A percentile compares a stretch with the other conserved stretches of the same genome.
These are phyloP conservation scores for Chaetodon auriga DNA, from an alignment of 2,113 vertebrate genomes.

Conservation along the genomic window DNA sequence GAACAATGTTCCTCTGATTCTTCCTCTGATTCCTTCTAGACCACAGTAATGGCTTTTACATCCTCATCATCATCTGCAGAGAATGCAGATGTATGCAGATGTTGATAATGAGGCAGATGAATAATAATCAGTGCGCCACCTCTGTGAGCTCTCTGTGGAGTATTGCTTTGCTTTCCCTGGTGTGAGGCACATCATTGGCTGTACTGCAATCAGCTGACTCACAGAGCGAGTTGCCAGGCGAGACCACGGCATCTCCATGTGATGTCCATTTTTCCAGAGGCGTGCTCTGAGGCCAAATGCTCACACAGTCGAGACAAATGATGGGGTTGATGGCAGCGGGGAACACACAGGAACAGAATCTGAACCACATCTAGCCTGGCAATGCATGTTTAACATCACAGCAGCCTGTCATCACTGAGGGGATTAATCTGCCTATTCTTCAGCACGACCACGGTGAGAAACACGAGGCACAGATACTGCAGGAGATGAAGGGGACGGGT, in stretches of 20 bases:
- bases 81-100: not conserved
- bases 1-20: not conserved
- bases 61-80: slow-evolving; percentile 19
- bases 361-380: not conserved
- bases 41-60: not conserved
- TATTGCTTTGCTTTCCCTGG: slow-evolving; percentile 14
- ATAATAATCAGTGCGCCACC: slow-evolving; percentile 18
- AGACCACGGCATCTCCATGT: slow-evolving; percentile 13
- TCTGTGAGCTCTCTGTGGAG: slow-evolving; percentile 11
- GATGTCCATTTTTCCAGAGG: slow-evolving; percentile 22
- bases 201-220: slow-evolving; percentile 23
- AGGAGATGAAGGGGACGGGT: not conserved
- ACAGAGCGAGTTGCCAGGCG: slow-evolving; percentile 39
- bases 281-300: not conserved
- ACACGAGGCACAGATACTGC: not conserved
- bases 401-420: not conserved
- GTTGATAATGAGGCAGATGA: slow-evolving; percentile 22
- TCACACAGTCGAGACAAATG: slow-evolving; percentile 1
- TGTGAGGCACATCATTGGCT: slow-evolving; percentile 34
- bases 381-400: not conserved
- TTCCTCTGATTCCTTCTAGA: not conserved
- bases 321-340: not conserved
- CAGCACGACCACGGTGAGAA: not conserved
- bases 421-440: not conserved
- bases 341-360: not conserved